Conservation (phyloP, 2,797 vertebrate genomes). For the Agapornis canus region DNA sequence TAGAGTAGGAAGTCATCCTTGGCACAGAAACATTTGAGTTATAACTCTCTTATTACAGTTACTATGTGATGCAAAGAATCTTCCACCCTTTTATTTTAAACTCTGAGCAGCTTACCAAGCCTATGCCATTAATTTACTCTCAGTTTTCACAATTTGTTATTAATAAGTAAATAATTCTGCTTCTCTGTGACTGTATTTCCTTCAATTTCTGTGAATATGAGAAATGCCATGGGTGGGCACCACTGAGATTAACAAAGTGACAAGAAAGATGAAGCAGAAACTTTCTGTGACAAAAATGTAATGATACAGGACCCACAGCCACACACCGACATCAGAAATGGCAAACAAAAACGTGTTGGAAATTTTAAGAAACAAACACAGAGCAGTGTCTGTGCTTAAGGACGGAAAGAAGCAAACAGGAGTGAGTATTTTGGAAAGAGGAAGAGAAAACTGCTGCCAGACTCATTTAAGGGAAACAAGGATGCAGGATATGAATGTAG, state of each 20-base stretch:
- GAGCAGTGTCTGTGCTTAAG: not conserved
- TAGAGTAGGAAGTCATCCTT: constrained; percentile 2
- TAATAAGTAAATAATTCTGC: not conserved
- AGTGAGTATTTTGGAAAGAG: not conserved
- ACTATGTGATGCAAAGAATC: not conserved
- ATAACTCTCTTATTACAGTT: not conserved
- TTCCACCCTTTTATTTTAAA: not conserved
- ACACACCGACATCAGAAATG: not conserved
- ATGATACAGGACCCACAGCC: not conserved
- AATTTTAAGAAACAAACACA: not conserved
- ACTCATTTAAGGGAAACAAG: not conserved
- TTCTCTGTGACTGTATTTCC: not conserved
- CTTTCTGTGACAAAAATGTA: not conserved
- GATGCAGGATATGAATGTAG: not conserved
- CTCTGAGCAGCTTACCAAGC: not conserved
- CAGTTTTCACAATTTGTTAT: not conserved
- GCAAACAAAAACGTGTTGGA: not conserved
- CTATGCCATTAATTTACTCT: not conserved
- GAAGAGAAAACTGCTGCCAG: not conserved
- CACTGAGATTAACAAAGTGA: not conserved
- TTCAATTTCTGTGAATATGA: not conserved
- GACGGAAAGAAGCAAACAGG: not conserved
- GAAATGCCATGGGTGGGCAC: not conserved
- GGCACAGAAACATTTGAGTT: not conserved
- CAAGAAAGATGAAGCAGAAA: not conserved